Conservation (phyloP, 2,113 vertebrate species). For the Oenanthe melanoleuca region DNA sequence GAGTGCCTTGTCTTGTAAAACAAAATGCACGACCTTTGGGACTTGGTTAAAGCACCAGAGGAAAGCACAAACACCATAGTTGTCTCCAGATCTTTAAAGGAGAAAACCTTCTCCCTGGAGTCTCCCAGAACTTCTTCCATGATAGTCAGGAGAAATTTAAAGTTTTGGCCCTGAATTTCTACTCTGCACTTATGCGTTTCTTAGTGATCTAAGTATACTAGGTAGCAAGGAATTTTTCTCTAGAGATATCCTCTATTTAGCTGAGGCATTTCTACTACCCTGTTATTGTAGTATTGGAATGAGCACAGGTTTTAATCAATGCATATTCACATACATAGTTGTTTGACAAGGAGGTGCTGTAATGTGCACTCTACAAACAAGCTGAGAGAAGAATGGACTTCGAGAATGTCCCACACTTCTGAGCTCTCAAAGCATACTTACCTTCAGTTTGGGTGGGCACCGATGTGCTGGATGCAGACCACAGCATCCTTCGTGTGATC, state of each 20-base stretch:
- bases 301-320: not conserved
- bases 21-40: not conserved
- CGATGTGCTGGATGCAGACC: not conserved
- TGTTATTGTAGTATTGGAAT: not conserved
- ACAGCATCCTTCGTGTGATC: not conserved
- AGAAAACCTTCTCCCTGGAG: not conserved
- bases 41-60: not conserved
- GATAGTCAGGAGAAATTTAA: not conserved
- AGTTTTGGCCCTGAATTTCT: not conserved
- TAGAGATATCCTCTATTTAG: not conserved
- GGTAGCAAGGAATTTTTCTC: not conserved
- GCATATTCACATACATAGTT: not conserved
- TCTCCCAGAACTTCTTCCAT: not conserved
- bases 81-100: not conserved
- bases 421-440: not conserved
- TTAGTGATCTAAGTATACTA: not conserved
- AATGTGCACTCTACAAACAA: not conserved
- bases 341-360: not conserved
- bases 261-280: not conserved
- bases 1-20: not conserved
- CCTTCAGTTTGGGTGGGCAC: not conserved
- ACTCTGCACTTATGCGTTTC: fast-evolving
- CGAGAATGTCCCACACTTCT: not conserved
- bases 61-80: not conserved
- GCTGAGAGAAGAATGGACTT: not conserved